Conservation (phyloP, 1,140 invertebrate species). For the Sogatella furcifera region DNA sequence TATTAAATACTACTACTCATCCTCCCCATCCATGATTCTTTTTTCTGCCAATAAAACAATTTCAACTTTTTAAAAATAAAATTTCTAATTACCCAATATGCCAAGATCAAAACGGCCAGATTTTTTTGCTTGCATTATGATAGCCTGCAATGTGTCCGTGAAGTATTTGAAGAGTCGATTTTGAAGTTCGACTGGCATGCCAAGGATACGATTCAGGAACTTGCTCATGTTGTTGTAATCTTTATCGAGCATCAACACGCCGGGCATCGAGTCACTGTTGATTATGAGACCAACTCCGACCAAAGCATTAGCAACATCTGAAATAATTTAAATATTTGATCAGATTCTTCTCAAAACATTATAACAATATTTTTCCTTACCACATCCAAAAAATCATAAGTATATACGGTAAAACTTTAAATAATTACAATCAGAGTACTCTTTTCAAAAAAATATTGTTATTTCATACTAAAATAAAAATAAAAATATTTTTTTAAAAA, state of each 20-base stretch:
- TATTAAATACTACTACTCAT: too few relatives aligned
- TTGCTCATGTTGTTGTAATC: constrained; percentile 98
- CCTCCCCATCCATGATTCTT: too few relatives aligned
- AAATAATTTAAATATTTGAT: constrained; percentile 10
- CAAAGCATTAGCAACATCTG: constrained; percentile 77
- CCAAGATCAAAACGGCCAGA: constrained; percentile 73
- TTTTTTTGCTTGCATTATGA: constrained; percentile 72
- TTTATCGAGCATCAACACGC: constrained; percentile 76
- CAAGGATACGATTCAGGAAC: constrained; percentile 95
- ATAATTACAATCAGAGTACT: too few relatives aligned
- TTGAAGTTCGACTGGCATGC: constrained; percentile 93
- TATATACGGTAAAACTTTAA: too few relatives aligned
- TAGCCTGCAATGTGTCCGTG: constrained; percentile 82
- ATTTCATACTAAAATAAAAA: too few relatives aligned
- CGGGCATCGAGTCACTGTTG: constrained; percentile 67
- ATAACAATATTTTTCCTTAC: too few relatives aligned
- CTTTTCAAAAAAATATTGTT: too few relatives aligned
- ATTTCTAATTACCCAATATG: constrained; percentile 48
- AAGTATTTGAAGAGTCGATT: constrained; percentile 97
- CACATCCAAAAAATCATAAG: too few relatives aligned
- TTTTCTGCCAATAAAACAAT: too few relatives aligned
- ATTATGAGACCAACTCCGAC: constrained; percentile 87
- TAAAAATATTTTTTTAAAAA: too few relatives aligned
- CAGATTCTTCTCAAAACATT: too few relatives aligned
- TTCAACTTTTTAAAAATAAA: too few relatives aligned